These are phyloP conservation scores for Seriola dumerili DNA, from an alignment of 2,113 vertebrate species.

Conservation along the genomic window DNA sequence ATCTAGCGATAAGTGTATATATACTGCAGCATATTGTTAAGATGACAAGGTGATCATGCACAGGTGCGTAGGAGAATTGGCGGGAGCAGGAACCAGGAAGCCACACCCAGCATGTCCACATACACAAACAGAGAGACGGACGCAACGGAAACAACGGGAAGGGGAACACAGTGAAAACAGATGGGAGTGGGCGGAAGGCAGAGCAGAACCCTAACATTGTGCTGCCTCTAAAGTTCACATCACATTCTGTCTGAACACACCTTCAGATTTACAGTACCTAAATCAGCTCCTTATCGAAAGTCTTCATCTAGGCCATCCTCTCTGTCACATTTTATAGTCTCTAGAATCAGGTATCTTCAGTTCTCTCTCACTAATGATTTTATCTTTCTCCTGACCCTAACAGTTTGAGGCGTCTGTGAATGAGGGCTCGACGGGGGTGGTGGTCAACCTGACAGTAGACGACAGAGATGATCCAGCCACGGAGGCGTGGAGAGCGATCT, in stretches of 20 bases:
- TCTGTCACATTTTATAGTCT: not conserved
- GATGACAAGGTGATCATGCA: too few relatives aligned
- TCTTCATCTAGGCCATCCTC: not conserved
- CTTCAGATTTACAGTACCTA: not conserved
- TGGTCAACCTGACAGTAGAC: slow-evolving; percentile 94
- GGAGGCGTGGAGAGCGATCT: slow-evolving; percentile 92
- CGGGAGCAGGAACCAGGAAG: too few relatives aligned
- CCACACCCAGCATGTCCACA: too few relatives aligned
- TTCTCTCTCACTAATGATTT: not conserved
- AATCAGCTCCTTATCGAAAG: not conserved
- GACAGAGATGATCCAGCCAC: slow-evolving; percentile 94
- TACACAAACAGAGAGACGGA: too few relatives aligned
- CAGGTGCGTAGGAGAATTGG: too few relatives aligned
- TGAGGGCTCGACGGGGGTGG: slow-evolving; percentile 92
- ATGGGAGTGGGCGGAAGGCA: too few relatives aligned
- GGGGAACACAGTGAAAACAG: too few relatives aligned
- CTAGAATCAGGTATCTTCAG: not conserved
- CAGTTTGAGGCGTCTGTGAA: slow-evolving; percentile 94
- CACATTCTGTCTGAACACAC: not conserved
- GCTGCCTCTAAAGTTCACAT: not conserved
- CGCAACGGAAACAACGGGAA: too few relatives aligned
- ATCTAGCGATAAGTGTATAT: too few relatives aligned
- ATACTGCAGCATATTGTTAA: too few relatives aligned
- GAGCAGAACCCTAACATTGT: too few relatives aligned
- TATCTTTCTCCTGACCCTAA: slow-evolving; percentile 16